Percentiles rank a stretch among this genome's conserved stretches.
These are phyloP conservation scores for Eriosoma lanigerum DNA, from an alignment of 1,140 invertebrate species.

Conservation along the genomic window DNA sequence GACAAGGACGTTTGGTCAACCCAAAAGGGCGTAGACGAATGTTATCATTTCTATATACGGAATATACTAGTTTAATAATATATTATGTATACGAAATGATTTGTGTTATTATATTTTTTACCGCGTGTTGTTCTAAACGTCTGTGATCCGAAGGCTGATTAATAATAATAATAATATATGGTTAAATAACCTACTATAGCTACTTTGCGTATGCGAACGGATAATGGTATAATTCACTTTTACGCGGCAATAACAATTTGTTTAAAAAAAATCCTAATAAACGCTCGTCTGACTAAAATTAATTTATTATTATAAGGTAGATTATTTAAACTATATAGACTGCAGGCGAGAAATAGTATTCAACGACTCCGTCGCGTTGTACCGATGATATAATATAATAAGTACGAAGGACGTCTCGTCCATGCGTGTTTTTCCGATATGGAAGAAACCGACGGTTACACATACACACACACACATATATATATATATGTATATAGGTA, in stretches of 20 bases:
- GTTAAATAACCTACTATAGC: too few species aligned
- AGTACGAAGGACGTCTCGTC: neutral
- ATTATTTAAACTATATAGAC: too few species aligned
- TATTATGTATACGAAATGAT: constrained; percentile 10
- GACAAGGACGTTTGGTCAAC: constrained; percentile 44
- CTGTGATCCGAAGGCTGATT: constrained; percentile 9
- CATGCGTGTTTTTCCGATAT: constrained; percentile 6
- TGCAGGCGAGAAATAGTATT: neutral
- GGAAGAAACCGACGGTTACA: constrained; percentile 14
- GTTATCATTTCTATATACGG: constrained; percentile 12
- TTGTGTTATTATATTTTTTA: neutral
- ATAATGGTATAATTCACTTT: too few species aligned
- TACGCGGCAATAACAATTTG: neutral
- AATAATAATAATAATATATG: too few species aligned
- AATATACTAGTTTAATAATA: neutral
- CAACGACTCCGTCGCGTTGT: neutral
- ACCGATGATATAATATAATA: neutral
- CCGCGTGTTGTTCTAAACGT: too few species aligned
- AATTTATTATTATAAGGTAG: too few species aligned
- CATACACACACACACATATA: neutral
- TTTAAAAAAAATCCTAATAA: too few species aligned
- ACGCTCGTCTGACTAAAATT: too few species aligned
- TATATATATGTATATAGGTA: too few species aligned
- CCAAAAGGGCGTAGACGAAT: constrained; percentile 43
- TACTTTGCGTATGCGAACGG: too few species aligned